phyloP scores from a whole-genome alignment of 2,888 invertebrate genomes.

The Rhyacophila evoluta region DNA sequence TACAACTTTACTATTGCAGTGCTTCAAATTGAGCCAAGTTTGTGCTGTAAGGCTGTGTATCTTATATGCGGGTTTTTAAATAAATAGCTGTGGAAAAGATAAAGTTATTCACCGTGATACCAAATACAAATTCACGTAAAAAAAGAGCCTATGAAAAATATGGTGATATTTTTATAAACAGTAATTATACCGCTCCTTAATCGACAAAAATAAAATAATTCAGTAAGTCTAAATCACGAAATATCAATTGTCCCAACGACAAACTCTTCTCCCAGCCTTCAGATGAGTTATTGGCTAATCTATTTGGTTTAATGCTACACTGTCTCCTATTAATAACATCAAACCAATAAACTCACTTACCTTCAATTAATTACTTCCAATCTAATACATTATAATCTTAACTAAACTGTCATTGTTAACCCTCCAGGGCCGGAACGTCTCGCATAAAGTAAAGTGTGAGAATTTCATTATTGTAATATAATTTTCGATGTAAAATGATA shows the following conservation, averaged over 20 bases:
- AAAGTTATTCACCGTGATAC: too few relatives aligned
- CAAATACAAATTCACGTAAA: too few relatives aligned
- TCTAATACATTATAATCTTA: not conserved
- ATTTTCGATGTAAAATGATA: too few relatives aligned
- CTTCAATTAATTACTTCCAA: conserved; percentile 22
- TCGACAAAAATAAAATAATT: not conserved
- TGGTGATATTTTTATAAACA: too few relatives aligned
- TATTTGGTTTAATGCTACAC: not conserved
- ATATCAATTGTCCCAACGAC: not conserved
- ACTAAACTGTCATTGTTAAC: conserved; percentile 4
- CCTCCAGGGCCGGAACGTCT: not conserved
- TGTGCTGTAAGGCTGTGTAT: too few relatives aligned
- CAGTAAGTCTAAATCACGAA: not conserved
- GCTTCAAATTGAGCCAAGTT: too few relatives aligned
- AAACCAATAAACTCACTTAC: conserved; percentile 22
- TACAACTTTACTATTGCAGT: too few relatives aligned
- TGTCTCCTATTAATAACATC: conserved; percentile 15
- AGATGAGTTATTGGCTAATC: not conserved
- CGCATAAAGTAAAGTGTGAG: not conserved
- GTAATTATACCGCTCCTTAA: too few relatives aligned
- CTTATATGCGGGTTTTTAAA: too few relatives aligned
- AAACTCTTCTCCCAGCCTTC: not conserved
- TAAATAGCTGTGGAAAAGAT: too few relatives aligned
- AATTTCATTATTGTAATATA: too few relatives aligned
- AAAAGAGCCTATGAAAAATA: too few relatives aligned